Conservation (phyloP, 2,113 vertebrate genomes). For the Phodopus roborovskii region DNA sequence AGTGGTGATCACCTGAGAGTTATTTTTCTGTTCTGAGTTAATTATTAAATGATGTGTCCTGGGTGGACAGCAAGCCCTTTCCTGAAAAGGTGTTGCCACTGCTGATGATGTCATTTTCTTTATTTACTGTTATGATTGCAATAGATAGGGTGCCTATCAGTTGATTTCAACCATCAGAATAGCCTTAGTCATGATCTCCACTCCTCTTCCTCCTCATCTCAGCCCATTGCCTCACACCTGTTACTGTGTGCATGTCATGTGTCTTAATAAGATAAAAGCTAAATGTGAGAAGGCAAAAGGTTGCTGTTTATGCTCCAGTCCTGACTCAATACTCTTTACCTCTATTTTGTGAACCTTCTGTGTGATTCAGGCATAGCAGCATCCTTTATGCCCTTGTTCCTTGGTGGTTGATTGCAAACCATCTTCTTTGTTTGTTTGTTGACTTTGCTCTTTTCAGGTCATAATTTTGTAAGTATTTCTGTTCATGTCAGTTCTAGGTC, state of each 20-base stretch:
- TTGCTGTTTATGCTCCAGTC: background rate
- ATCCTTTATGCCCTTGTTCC: background rate
- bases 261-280: background rate
- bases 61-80: background rate
- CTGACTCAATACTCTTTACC: background rate
- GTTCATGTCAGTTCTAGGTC: background rate
- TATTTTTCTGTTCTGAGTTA: conserved; percentile 47
- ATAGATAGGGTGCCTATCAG: background rate
- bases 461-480: background rate
- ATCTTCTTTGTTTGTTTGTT: background rate
- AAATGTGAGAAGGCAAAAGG: background rate
- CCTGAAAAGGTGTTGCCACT: conserved; percentile 1
- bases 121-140: conserved; percentile 9
- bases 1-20: background rate
- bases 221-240: background rate
- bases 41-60: conserved; percentile 35
- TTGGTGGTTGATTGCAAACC: background rate
- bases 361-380: background rate
- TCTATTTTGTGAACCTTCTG: background rate
- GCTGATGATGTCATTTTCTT: background rate
- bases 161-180: background rate
- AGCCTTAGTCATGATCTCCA: background rate
- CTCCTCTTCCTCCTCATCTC: background rate
- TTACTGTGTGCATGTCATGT: background rate
- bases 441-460: background rate